Base-by-base conservation (phyloP, 1,140 invertebrate species). In the Diorhabda carinulata region DNA sequence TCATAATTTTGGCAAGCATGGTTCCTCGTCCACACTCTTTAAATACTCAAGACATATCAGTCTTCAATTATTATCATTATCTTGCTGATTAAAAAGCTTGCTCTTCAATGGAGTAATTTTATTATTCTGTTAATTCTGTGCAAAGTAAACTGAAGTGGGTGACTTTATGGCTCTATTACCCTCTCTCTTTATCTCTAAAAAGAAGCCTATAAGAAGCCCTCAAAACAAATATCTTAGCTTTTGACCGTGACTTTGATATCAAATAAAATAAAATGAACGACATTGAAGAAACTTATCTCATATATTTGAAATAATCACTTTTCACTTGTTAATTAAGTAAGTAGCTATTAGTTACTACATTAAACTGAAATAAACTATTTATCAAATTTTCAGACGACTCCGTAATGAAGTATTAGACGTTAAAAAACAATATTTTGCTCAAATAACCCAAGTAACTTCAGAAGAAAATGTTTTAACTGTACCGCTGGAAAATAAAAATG, bases 321-420 rank as follows among this genome's bases (percentile, higher is more conserved):
- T 56, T 7, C 52, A 56, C 6, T 6, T 7, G 6, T 7, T 56
- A 56, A 56, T 6, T 56, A 6, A n/a, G 6, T 56, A 56, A 6
- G n/a, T 7, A 56, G 6, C 52, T 7, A n/a, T 56, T 7, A 41
- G 6, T 3, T 59, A 3, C n/a, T 10, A 5, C 58, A 6, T 59
- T 3, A 9, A 25, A 62, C 9, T 62, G 8, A 2, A 41, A 41
- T 9, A 4, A 8, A 42, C 25, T 3, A 42, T 42, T 8, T 42
- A 62, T 8, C 61, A 43, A 43, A 42, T 4, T 57, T 64, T 42
- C 45, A 64, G 63, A 4, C 43, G n/a, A 25, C 63, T 64, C 5
- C 44, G 63, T 45, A 43, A 64, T 56, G 25, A 43, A 10, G 63
- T 64, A 7, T 7, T 64, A 8, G 64, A 66, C 8, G 57, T 58